Conservation (phyloP, 2,113 vertebrate genomes). For the Paedocypris sp. region DNA sequence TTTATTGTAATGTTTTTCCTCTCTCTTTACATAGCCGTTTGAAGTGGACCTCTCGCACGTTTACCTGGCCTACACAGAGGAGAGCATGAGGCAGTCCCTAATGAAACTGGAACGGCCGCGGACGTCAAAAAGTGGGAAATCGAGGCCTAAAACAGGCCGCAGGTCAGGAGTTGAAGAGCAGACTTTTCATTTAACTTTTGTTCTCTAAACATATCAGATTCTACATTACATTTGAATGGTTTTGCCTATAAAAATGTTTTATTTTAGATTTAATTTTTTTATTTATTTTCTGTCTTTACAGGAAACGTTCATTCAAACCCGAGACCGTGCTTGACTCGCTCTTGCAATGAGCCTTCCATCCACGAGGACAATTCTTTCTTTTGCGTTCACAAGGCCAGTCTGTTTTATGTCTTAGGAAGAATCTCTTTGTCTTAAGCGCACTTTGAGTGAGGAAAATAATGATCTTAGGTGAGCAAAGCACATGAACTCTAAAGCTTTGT, state of each 20-base stretch:
- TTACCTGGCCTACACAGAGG: slow-evolving; percentile 92
- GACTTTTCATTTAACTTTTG: too few species aligned
- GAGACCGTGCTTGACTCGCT: slow-evolving; percentile 85
- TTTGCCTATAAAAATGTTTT: too few species aligned
- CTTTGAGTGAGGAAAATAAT: neutral
- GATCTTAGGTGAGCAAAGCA: slow-evolving; percentile 1
- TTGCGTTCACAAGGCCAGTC: slow-evolving; percentile 2
- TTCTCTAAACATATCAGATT: too few species aligned
- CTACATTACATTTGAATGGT: too few species aligned
- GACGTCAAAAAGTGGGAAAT: slow-evolving; percentile 82
- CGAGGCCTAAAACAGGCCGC: slow-evolving; percentile 82
- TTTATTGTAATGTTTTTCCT: neutral
- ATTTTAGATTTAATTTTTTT: too few species aligned
- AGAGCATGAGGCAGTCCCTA: slow-evolving; percentile 88
- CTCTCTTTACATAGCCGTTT: slow-evolving; percentile 67
- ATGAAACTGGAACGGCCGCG: slow-evolving; percentile 89
- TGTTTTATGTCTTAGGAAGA: neutral
- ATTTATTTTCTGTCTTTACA: slow-evolving; percentile 41
- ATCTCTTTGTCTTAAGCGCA: slow-evolving; percentile 1
- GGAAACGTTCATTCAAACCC: slow-evolving; percentile 88
- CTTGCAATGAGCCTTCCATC: slow-evolving; percentile 68
- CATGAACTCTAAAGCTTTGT: neutral
- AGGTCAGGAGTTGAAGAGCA: slow-evolving; percentile 72
- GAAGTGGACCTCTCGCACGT: slow-evolving; percentile 94
- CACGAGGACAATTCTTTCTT: neutral